Evolutionary conservation across 1,140 invertebrate genomes (phyloP).

Genomic region (Leptinotarsa lineolata): DNA sequence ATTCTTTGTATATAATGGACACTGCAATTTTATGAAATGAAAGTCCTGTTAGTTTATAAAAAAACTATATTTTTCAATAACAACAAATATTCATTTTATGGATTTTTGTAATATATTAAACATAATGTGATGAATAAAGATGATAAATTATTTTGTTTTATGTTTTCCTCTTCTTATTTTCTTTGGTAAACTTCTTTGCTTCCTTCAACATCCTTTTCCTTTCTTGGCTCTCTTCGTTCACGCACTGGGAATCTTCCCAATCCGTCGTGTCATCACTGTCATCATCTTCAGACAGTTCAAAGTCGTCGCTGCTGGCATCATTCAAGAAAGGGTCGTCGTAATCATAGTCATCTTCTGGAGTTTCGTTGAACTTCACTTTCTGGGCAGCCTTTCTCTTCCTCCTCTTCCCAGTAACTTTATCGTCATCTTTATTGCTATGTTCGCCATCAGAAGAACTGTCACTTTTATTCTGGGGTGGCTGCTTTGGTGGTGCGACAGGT

Average conservation of each 20-base stretch:
- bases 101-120: slow-evolving; percentile 6
- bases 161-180: slow-evolving; percentile 12
- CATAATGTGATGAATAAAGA: slow-evolving; percentile 16
- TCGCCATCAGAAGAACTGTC: slow-evolving; percentile 7
- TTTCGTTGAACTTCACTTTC: slow-evolving; percentile 5
- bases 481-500: background rate
- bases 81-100: too few species aligned
- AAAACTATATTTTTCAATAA: slow-evolving; percentile 23
- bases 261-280: slow-evolving; percentile 22
- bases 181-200: slow-evolving; percentile 28
- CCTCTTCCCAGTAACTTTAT: background rate
- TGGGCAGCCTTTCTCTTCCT: slow-evolving; percentile 6
- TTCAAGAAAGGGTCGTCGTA: slow-evolving; percentile 31
- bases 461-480: background rate
- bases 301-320: slow-evolving; percentile 31
- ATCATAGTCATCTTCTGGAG: slow-evolving; percentile 31
- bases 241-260: slow-evolving; percentile 28
- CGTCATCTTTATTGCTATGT: background rate
- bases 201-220: slow-evolving; percentile 27
- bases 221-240: slow-evolving; percentile 25
- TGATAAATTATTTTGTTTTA: background rate
- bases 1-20: too few species aligned
- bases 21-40: too few species aligned
- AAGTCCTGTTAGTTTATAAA: too few species aligned
- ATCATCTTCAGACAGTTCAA: slow-evolving; percentile 14